A percentile compares a stretch with the other conserved stretches of the same genome.
Conservation (phyloP, 2,113 vertebrate species). For the Pteropus alecto region DNA sequence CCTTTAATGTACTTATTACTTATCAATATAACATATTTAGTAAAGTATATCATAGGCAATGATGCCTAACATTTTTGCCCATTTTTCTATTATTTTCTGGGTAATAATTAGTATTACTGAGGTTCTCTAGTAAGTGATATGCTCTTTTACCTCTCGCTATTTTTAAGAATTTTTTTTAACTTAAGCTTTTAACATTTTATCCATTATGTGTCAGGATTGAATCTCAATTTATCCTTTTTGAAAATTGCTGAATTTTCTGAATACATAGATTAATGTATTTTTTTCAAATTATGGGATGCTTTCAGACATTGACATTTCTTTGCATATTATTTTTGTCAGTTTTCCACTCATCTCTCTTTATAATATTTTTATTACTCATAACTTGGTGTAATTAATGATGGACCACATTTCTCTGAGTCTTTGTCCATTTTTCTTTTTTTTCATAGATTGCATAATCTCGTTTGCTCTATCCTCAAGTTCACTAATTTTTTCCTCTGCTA, state of each 20-base stretch:
- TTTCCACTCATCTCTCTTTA: background rate
- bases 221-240: background rate
- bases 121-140: background rate
- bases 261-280: background rate
- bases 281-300: background rate
- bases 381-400: background rate
- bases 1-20: background rate
- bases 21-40: background rate
- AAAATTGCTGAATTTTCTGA: background rate
- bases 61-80: background rate
- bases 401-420: background rate
- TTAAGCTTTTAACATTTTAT: background rate
- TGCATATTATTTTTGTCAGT: background rate
- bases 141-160: background rate
- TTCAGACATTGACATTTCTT: background rate
- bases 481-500: background rate
- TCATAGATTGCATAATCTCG: background rate
- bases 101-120: background rate
- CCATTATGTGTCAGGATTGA: background rate
- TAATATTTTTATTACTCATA: background rate
- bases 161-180: background rate
- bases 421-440: background rate
- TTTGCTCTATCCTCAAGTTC: background rate
- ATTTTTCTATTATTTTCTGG: background rate
- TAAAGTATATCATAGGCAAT: background rate